phyloP scores from a whole-genome alignment of 1,140 invertebrate species.

The Ostrea edulis region DNA sequence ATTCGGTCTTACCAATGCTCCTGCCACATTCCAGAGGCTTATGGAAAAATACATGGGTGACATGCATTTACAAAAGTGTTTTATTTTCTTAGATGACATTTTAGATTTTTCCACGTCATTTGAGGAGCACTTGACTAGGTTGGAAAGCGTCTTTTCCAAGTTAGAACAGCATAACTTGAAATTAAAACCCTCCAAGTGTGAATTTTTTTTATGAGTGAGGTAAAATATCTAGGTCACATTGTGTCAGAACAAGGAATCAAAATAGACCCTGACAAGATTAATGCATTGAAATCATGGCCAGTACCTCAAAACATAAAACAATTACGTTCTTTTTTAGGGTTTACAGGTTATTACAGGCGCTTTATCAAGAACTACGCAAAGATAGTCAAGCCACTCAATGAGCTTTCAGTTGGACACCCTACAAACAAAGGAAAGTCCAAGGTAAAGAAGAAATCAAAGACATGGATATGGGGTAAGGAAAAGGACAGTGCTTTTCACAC shows the following conservation, averaged over 20 bases:
- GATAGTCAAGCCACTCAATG: conserved; percentile 44
- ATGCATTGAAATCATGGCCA: conserved; percentile 41
- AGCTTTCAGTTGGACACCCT: conserved; percentile 24
- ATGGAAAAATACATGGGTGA: conserved; percentile 50
- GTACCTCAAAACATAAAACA: conserved; percentile 30
- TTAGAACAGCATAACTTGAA: conserved; percentile 45
- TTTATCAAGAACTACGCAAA: conserved; percentile 42
- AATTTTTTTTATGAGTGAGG: conserved; percentile 31
- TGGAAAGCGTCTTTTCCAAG: conserved; percentile 52
- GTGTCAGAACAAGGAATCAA: conserved; percentile 30
- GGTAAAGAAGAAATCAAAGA: no score
- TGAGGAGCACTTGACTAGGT: conserved; percentile 56
- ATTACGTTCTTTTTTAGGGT: conserved; percentile 9
- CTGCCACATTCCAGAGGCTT: conserved; percentile 38
- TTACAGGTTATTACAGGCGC: conserved; percentile 41
- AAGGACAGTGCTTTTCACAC: no score
- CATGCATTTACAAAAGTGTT: conserved; percentile 29
- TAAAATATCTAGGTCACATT: conserved; percentile 39
- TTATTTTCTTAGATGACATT: conserved; percentile 39
- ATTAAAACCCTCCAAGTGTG: conserved; percentile 58
- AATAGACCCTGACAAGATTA: conserved; percentile 34
- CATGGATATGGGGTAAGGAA: no score
- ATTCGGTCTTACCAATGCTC: conserved; percentile 40
- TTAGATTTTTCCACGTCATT: conserved; percentile 43
- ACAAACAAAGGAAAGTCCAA: background rate